Evolutionary conservation across 2,888 invertebrate species (phyloP), one percentile per base, ranked within the genome.

Genomic region (Helobdella robusta): DNA sequence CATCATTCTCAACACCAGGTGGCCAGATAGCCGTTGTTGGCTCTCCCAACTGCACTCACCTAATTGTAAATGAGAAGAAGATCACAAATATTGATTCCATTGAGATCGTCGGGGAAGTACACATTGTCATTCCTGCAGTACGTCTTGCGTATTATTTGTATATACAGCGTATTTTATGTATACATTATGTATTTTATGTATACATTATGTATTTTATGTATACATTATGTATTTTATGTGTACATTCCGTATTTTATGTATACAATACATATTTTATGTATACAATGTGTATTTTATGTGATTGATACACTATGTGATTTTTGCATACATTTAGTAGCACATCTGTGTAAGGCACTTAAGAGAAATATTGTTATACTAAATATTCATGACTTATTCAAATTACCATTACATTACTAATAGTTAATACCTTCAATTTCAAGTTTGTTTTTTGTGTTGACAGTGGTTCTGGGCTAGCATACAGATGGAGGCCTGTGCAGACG

Each of bases 381-480:
- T n/a, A 15, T 15, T 15, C 11, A 15, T 15, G 44, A 40, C 44
- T 40, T 11, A 40, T 50, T 20, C 6, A 20, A 6, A 50, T 50
- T 50, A n/a, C 18, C 23, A 6, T 15, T 15, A 40, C 11, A 40
- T 40, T 11, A 40, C n/a, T 15, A 15, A 40, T 40, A 15, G 11
- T n/a, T 40, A 40, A 40, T 40, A 40, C 11, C 20, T 23, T 11
- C 11, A 23, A 15, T 15, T 15, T 8, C n/a, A 15, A 52, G 15
- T 52, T 18, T 20, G 2, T 20, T 61, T 35, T 32, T 64, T 1
- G 15, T 48, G 11, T 20, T 20, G 18, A 35, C 74, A 94, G 82
- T 95, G 95, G 95, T 95, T 95, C 82, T 97, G 95, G 95, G 90
- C 89, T 48, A 92, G 93, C 60, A 90, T 95, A 69, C 94, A 94